These are phyloP conservation scores for Dicentrarchus labrax DNA, from an alignment of 2,113 vertebrate genomes.

Conservation along the genomic window DNA sequence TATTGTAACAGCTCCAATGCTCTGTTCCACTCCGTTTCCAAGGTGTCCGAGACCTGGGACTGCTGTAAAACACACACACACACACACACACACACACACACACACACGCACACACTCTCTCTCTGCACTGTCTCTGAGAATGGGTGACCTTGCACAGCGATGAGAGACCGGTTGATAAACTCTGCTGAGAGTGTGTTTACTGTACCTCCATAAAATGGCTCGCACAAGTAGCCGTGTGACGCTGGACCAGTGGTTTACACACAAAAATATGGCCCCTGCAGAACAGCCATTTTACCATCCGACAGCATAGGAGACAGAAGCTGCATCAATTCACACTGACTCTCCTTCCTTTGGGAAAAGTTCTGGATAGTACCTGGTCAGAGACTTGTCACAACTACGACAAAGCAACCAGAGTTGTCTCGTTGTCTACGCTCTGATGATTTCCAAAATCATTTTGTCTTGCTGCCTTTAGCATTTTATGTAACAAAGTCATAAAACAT, in stretches of 20 bases:
- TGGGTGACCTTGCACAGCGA: slow-evolving; percentile 71
- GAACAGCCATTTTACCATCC: slow-evolving; percentile 51
- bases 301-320: slow-evolving; percentile 17
- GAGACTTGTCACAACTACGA: too few relatives aligned
- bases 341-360: not conserved
- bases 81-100: slow-evolving; percentile 24
- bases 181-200: slow-evolving; percentile 55
- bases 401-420: too few relatives aligned
- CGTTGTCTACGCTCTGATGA: too few relatives aligned
- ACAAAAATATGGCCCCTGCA: slow-evolving; percentile 23
- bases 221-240: slow-evolving; percentile 13
- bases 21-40: slow-evolving; percentile 65
- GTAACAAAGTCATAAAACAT: too few relatives aligned
- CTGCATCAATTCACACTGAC: slow-evolving; percentile 8
- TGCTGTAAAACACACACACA: slow-evolving; percentile 48
- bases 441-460: too few relatives aligned
- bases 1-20: slow-evolving; percentile 53
- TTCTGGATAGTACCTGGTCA: too few relatives aligned
- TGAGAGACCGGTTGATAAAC: slow-evolving; percentile 69
- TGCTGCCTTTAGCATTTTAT: too few relatives aligned
- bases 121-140: slow-evolving; percentile 43
- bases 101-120: slow-evolving; percentile 31
- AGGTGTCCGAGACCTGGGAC: slow-evolving; percentile 51
- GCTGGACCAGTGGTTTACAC: slow-evolving; percentile 12
- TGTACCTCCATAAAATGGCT: slow-evolving; percentile 47